phyloP scores from a whole-genome alignment of 2,888 invertebrate species.

The Acleris literana region DNA sequence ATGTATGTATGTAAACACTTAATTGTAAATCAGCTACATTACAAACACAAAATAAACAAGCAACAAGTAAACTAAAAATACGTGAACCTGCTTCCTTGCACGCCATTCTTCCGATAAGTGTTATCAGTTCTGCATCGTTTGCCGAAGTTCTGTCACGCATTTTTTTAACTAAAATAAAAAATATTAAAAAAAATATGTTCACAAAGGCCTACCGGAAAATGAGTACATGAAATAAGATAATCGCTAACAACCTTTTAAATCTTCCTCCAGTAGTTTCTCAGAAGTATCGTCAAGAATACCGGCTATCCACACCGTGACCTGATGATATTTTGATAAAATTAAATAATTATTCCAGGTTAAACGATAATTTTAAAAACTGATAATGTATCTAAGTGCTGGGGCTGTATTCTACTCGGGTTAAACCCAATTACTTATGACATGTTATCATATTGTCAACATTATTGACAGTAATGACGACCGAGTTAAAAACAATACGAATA shows the following conservation, averaged over 20 bases:
- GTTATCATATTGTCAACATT: no score
- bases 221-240: neutral
- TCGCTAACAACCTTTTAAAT: conserved; percentile 53
- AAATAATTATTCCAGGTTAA: neutral
- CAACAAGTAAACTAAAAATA: conserved; percentile 13
- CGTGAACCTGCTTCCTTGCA: conserved; percentile 25
- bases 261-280: conserved; percentile 60
- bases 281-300: conserved; percentile 60
- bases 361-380: no score
- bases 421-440: no score
- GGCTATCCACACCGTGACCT: conserved; percentile 69
- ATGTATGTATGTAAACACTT: no score
- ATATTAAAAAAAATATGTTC: conserved; percentile 31
- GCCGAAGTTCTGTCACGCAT: conserved; percentile 16
- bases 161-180: conserved; percentile 39
- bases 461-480: no score
- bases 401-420: no score
- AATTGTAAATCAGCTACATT: no score
- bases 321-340: conserved; percentile 22
- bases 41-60: no score
- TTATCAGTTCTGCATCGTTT: conserved; percentile 36
- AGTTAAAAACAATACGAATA: no score
- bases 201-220: neutral
- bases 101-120: conserved; percentile 28
- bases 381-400: no score